Evolutionary conservation across 2,113 vertebrate genomes (phyloP), one percentile per base, ranked within the genome.

Genomic region (Uropsilus gracilis): DNA sequence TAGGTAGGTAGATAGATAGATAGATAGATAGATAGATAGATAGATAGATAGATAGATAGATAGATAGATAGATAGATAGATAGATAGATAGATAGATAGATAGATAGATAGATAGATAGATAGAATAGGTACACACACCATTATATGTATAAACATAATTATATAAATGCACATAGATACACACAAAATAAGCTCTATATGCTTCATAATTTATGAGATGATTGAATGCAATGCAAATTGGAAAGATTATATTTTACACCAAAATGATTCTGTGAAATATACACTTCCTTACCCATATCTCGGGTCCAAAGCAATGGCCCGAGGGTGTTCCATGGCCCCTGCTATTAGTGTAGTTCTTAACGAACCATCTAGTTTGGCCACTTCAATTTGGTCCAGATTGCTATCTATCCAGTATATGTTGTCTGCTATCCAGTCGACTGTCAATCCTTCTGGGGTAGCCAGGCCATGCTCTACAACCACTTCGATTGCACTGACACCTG

Each of bases 321-420:
- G 99, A 0, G 99, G 99, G 89, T 99, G 99, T 88, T 99, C 99
- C 99, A 99, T 99, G 77, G 99, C 99, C 76, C 99, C 99, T 8
- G 99, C 99, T 83, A 99, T 99, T 76, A 99, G 97, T 0, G 99
- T 99, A 42, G 99, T 98, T 96, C 99, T 99, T 98, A 99, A 98
- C 64, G 99, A 98, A 72, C 99, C 99, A 55, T 99, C 99, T 4
- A 99, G 98, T 97, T 99, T 99, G 72, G 99, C 99, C 59, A 99
- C 99, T 98, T 99, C 99, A 1, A 99, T 99, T 97, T 99, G 99
- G 96, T 99, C 99, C 98, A 99, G 97, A 93, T 99, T 99, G 97
- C 99, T 99, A 98, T 99, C 99, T 92, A 99, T 99, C 99, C 99
- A 99, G 97, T 99, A 99, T 34, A 99, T 99, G 96, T 99, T 99